These are phyloP conservation scores for Lepidothrix coronata DNA, from an alignment of 2,113 vertebrate species.

Conservation along the genomic window DNA sequence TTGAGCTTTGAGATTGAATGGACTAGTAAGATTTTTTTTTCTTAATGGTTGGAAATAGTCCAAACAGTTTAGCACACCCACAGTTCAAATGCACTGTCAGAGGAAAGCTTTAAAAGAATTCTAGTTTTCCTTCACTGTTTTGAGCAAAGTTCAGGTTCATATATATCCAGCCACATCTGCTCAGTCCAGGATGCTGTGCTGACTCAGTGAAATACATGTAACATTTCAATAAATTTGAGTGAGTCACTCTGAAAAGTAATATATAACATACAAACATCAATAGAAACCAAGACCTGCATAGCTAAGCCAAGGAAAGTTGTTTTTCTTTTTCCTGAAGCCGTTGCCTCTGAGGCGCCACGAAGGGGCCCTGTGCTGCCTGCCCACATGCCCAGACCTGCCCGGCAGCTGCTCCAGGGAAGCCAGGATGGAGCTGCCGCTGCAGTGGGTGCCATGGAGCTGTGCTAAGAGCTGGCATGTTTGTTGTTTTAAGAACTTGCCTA, in stretches of 20 bases:
- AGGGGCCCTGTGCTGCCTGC: background rate
- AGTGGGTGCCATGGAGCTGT: accelerated
- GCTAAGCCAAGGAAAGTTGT: background rate
- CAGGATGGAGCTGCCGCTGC: background rate
- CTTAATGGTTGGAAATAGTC: background rate
- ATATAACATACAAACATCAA: background rate
- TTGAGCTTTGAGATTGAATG: background rate
- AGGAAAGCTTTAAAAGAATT: background rate
- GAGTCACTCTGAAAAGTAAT: background rate
- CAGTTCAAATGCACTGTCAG: background rate
- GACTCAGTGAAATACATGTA: background rate
- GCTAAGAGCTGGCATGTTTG: accelerated
- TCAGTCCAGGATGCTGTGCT: background rate
- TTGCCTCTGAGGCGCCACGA: background rate
- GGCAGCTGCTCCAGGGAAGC: accelerated
- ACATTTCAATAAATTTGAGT: background rate
- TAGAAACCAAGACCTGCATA: background rate
- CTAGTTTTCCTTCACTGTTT: background rate
- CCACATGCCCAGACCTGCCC: accelerated
- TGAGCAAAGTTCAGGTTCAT: background rate
- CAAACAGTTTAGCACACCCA: background rate
- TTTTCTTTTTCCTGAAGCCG: background rate
- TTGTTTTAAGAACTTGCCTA: background rate
- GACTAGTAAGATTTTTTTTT: background rate
- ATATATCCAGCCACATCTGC: background rate